Percentiles rank a stretch among this genome's conserved stretches.
phyloP scores from a whole-genome alignment of 2,888 invertebrate genomes.

The Scaptomyza flava region DNA sequence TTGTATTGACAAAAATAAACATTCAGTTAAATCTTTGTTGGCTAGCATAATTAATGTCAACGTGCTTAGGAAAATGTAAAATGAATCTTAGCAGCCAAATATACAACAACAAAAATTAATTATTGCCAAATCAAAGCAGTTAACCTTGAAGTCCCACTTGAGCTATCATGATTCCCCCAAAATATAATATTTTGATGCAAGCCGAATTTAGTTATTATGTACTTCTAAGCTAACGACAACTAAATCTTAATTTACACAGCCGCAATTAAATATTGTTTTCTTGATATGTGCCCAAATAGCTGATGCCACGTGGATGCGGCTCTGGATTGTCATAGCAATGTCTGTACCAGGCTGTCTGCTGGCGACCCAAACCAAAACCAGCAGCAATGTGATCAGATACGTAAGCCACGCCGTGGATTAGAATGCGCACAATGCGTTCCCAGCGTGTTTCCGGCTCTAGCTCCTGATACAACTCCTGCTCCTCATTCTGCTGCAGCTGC shows the following conservation, averaged over 20 bases:
- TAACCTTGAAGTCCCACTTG: too few species aligned
- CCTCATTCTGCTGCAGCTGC: background rate
- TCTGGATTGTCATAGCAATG: conserved; percentile 57
- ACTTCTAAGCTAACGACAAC: too few species aligned
- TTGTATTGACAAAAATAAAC: background rate
- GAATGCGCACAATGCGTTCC: conserved; percentile 3
- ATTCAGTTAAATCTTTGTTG: background rate
- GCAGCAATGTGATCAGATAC: conserved; percentile 35
- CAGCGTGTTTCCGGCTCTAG: background rate
- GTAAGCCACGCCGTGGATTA: conserved; percentile 31
- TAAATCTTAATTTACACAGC: too few species aligned
- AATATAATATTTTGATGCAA: too few species aligned
- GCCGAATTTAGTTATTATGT: too few species aligned
- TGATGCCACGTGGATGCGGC: conserved; percentile 15
- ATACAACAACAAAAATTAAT: too few species aligned
- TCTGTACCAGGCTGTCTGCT: conserved; percentile 55
- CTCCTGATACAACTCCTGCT: background rate
- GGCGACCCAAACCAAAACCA: conserved; percentile 52
- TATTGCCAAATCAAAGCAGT: too few species aligned
- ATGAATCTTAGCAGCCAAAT: too few species aligned
- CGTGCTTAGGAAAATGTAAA: background rate
- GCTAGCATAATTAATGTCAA: background rate
- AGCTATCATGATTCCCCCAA: too few species aligned
- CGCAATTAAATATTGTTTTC: background rate
- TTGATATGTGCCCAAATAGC: background rate